Evolutionary conservation across 2,888 invertebrate genomes (phyloP).

Genomic region (Hypercompe scribonia): DNA sequence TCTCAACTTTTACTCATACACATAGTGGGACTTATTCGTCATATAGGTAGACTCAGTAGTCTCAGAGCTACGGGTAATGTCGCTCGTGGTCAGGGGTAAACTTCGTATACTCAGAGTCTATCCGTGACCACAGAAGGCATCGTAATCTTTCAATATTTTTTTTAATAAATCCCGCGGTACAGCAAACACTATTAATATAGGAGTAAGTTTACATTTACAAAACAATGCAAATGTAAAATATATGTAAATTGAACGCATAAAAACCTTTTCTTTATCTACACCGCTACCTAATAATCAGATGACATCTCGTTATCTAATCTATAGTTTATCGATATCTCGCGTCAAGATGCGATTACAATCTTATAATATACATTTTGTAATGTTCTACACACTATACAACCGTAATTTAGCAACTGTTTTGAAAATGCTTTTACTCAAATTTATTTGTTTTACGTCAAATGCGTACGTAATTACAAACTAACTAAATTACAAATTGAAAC

Average conservation of each 20-base stretch:
- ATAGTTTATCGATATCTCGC: slow-evolving; percentile 21
- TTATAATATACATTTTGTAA: slow-evolving; percentile 34
- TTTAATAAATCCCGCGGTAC: neutral
- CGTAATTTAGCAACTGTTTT: slow-evolving; percentile 1
- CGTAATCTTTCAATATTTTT: too few relatives aligned
- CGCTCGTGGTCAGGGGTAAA: too few relatives aligned
- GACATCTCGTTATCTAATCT: slow-evolving; percentile 18
- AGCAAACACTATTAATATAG: neutral
- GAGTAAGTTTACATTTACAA: neutral
- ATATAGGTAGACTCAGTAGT: too few relatives aligned
- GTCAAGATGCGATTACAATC: slow-evolving; percentile 39
- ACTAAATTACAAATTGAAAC: too few relatives aligned
- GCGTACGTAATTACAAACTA: neutral
- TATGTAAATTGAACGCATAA: neutral
- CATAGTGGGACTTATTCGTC: too few relatives aligned
- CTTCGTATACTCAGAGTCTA: too few relatives aligned
- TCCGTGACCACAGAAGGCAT: too few relatives aligned
- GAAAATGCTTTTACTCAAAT: neutral
- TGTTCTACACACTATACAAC: slow-evolving; percentile 22
- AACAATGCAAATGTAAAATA: neutral
- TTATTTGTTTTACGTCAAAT: neutral
- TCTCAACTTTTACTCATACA: too few relatives aligned
- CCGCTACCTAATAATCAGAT: slow-evolving; percentile 13
- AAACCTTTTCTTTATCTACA: slow-evolving; percentile 20
- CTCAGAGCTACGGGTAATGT: too few relatives aligned